A percentile compares a stretch with the other conserved stretches of the same genome.
Evolutionary conservation across 2,797 vertebrate genomes (phyloP).

Genomic region (Halcyon badia): DNA sequence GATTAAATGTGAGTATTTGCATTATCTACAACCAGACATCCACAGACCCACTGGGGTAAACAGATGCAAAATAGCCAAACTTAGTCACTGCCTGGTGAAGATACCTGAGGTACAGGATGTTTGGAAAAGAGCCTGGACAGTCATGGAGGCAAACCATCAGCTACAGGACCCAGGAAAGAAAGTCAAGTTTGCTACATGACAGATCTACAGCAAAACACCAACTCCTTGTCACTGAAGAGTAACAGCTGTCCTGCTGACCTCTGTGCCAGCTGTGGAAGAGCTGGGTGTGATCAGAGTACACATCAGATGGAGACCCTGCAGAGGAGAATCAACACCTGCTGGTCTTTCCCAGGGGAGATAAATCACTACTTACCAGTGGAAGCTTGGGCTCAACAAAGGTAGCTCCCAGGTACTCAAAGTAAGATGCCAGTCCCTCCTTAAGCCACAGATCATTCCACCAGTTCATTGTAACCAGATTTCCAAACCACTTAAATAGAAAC

Average conservation of each 20-base stretch:
- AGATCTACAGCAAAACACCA: neutral
- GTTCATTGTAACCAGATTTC: constrained; percentile 85
- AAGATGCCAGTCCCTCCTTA: constrained; percentile 84
- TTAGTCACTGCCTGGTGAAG: neutral
- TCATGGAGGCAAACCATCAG: neutral
- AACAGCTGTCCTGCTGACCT: neutral
- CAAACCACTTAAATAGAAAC: constrained; percentile 84
- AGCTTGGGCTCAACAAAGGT: constrained; percentile 66
- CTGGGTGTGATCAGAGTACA: fast-evolving
- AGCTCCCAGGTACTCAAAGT: constrained; percentile 75
- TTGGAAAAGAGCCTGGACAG: neutral
- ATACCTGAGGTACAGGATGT: neutral
- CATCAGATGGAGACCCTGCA: neutral
- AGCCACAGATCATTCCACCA: constrained; percentile 88
- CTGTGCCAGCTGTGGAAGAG: neutral
- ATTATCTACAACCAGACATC: neutral
- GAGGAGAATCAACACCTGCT: neutral
- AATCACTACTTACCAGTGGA: constrained; percentile 68
- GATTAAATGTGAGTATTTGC: neutral
- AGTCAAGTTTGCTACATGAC: neutral
- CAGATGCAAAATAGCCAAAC: neutral
- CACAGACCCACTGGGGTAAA: neutral
- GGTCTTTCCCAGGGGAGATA: neutral
- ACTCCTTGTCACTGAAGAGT: neutral
- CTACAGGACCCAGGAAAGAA: neutral